A percentile compares a stretch with the other conserved stretches of the same genome.
These are phyloP conservation scores for Neodiprion fabricii DNA, from an alignment of 1,140 invertebrate genomes.

Conservation along the genomic window DNA sequence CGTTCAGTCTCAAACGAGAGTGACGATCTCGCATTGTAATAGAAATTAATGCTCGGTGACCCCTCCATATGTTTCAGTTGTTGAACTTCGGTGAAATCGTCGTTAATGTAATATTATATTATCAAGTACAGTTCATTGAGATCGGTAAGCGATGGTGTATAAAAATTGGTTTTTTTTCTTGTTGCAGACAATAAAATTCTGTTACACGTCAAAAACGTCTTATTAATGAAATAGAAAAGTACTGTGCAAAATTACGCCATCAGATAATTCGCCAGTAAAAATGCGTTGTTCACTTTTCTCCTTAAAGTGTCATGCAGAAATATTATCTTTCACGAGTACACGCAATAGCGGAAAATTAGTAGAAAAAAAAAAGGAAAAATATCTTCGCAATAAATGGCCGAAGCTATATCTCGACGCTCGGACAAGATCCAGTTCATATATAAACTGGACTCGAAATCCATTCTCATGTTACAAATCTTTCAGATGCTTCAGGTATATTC, in stretches of 20 bases:
- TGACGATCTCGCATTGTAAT: neutral
- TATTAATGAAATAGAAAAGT: neutral
- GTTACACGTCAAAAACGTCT: conserved; percentile 25
- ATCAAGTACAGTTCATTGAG: too few species aligned
- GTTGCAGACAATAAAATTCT: conserved; percentile 57
- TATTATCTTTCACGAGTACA: conserved; percentile 16
- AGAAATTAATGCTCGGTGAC: conserved; percentile 38
- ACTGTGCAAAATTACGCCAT: neutral
- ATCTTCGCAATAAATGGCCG: neutral
- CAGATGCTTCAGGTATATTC: neutral
- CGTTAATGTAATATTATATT: too few species aligned
- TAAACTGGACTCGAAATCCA: neutral
- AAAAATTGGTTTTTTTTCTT: neutral
- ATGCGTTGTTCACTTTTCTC: neutral
- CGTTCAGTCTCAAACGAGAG: too few species aligned
- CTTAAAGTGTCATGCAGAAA: conserved; percentile 31
- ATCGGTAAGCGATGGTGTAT: too few species aligned
- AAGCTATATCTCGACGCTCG: conserved; percentile 5
- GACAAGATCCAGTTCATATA: neutral
- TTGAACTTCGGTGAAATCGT: neutral
- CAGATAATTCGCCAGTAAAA: neutral
- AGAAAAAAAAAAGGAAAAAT: conserved; percentile 25
- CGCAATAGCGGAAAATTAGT: conserved; percentile 12
- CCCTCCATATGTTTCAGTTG: conserved; percentile 47
- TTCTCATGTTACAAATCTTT: neutral